Percentiles rank a stretch among this genome's conserved stretches.
These are phyloP conservation scores for Thymelicus acteon DNA, from an alignment of 2,888 invertebrate genomes.

Conservation along the genomic window DNA sequence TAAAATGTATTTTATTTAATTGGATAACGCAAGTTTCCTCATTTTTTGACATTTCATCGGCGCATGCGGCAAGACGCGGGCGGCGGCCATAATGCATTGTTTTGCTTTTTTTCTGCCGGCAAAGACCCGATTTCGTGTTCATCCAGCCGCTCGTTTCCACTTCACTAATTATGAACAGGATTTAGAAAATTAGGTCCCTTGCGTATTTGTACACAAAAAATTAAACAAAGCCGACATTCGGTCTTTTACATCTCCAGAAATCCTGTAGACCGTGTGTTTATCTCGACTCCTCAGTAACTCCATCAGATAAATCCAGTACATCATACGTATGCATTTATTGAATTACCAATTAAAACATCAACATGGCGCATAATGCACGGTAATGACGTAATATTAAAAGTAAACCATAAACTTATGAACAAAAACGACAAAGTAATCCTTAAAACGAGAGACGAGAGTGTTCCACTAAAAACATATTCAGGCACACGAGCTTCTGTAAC, in stretches of 20 bases:
- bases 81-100: conserved; percentile 40
- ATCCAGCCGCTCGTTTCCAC: conserved; percentile 60
- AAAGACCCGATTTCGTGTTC: conserved; percentile 43
- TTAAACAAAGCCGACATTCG: conserved; percentile 12
- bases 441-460: no score
- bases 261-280: background rate
- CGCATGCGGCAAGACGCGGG: conserved; percentile 19
- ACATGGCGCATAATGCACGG: no score
- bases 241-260: conserved; percentile 19
- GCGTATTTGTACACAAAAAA: conserved; percentile 32
- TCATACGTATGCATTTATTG: no score
- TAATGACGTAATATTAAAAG: no score
- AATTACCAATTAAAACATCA: no score
- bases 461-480: no score
- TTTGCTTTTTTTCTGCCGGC: conserved; percentile 45
- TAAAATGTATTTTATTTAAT: no score
- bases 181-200: conserved; percentile 52
- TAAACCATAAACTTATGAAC: no score
- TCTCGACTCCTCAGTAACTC: no score
- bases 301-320: no score
- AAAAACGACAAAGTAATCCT: no score
- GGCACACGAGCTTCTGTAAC: no score
- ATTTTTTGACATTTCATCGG: conserved; percentile 5
- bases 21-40: background rate
- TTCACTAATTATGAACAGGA: conserved; percentile 59